phyloP scores from a whole-genome alignment of 2,113 vertebrate species.

The Miniopterus natalensis region DNA sequence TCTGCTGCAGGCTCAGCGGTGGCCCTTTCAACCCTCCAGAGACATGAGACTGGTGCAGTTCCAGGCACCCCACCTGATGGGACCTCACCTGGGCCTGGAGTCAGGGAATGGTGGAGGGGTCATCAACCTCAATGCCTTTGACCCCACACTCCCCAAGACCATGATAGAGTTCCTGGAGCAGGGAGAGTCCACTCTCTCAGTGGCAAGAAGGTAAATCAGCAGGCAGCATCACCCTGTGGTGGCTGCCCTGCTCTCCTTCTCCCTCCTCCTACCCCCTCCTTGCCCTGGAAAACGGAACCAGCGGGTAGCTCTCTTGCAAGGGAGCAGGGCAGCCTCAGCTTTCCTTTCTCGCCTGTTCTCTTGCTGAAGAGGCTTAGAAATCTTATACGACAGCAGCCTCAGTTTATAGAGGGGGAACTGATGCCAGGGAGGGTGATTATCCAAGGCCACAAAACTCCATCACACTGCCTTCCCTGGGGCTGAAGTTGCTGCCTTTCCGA shows the following conservation, averaged over 20 bases:
- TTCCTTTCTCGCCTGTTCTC: slow-evolving; percentile 12
- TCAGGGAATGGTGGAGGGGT: slow-evolving; percentile 85
- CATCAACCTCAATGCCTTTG: slow-evolving; percentile 93
- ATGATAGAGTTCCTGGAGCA: slow-evolving; percentile 92
- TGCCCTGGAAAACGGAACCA: not conserved
- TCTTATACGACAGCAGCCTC: not conserved
- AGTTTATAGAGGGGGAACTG: not conserved
- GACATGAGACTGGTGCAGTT: slow-evolving; percentile 95
- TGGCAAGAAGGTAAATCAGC: slow-evolving; percentile 87
- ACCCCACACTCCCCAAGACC: slow-evolving; percentile 91
- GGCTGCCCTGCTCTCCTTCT: not conserved
- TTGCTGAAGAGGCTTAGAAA: slow-evolving; percentile 7
- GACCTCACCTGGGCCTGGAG: slow-evolving; percentile 91
- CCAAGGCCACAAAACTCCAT: not conserved
- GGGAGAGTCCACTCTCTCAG: slow-evolving; percentile 88
- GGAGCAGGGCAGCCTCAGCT: not conserved
- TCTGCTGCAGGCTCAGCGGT: slow-evolving; percentile 52
- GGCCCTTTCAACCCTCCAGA: slow-evolving; percentile 40
- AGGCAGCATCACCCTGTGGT: not conserved
- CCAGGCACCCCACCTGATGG: slow-evolving; percentile 71
- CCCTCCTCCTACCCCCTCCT: too few relatives aligned
- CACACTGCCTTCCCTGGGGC: not conserved
- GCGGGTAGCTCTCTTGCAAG: not conserved
- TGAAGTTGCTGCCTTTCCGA: not conserved
- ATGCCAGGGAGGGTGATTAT: not conserved